Evolutionary conservation across 2,113 vertebrate genomes (phyloP).

Genomic region (Mesocricetus auratus): DNA sequence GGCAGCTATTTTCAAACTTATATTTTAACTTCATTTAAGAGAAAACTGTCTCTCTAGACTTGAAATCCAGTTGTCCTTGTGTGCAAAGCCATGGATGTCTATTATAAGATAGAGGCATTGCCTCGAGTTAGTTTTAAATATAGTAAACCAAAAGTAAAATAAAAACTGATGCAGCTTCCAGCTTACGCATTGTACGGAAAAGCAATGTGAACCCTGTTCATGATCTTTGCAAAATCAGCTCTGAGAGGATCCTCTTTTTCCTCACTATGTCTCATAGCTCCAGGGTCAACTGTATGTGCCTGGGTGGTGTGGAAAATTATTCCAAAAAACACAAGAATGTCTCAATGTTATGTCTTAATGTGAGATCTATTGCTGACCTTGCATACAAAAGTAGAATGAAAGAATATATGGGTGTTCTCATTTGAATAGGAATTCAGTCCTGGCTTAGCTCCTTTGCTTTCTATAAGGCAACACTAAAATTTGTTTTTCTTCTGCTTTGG

Average conservation of each 20-base stretch:
- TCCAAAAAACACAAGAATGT: neutral
- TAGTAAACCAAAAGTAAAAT: neutral
- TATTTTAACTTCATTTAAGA: slow-evolving; percentile 26
- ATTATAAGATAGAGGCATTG: neutral
- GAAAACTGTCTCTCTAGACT: neutral
- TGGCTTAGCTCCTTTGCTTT: neutral
- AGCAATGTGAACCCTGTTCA: too few species aligned
- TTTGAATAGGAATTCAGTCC: neutral
- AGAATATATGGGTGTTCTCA: neutral
- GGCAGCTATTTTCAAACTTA: neutral
- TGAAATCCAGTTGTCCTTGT: neutral
- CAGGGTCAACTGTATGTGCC: neutral
- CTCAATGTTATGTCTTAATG: neutral
- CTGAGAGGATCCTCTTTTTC: neutral
- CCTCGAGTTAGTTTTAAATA: neutral
- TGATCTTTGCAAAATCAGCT: neutral
- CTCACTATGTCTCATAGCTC: neutral
- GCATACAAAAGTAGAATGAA: neutral
- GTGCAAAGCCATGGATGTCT: neutral
- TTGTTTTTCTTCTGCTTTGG: neutral
- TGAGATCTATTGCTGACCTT: neutral
- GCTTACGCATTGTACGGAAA: neutral
- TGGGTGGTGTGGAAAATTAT: neutral
- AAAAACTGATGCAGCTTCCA: neutral
- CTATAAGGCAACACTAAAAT: neutral